phyloP scores from a whole-genome alignment of 1,140 invertebrate genomes.

The Drosophila insularis region DNA sequence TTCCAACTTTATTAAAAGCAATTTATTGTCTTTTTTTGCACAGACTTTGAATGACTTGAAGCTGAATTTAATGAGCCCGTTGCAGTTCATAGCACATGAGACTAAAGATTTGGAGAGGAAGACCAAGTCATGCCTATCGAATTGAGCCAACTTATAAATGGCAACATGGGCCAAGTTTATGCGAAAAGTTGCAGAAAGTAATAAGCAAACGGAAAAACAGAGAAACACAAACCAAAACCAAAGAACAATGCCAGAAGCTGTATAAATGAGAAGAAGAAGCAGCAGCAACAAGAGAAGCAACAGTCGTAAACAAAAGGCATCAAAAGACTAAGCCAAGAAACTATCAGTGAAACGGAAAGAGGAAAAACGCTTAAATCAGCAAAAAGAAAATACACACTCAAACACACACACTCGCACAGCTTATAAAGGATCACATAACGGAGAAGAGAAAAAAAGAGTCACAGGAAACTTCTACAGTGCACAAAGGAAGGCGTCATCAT shows the following conservation, averaged over 20 bases:
- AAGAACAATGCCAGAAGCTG: constrained; percentile 10
- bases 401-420: neutral
- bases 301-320: constrained; percentile 57
- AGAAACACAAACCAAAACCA: constrained; percentile 15
- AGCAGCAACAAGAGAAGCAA: constrained; percentile 48
- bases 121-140: constrained; percentile 22
- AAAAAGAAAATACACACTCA: constrained; percentile 30
- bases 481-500: constrained; percentile 12
- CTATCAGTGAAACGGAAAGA: constrained; percentile 35
- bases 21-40: constrained; percentile 55
- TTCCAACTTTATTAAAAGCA: constrained; percentile 53
- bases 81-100: constrained; percentile 62
- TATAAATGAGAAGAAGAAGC: constrained; percentile 18
- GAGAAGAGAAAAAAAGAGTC: neutral
- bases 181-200: constrained; percentile 71
- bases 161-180: constrained; percentile 75
- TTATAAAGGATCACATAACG: constrained; percentile 25
- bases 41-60: constrained; percentile 47
- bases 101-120: constrained; percentile 19
- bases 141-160: constrained; percentile 66
- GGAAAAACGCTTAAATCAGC: constrained; percentile 68
- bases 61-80: constrained; percentile 65
- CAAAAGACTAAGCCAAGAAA: constrained; percentile 38
- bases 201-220: constrained; percentile 54
- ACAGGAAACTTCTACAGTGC: constrained; percentile 26